Conservation (phyloP, 2,888 invertebrate species). For the Latheticus oryzae region DNA sequence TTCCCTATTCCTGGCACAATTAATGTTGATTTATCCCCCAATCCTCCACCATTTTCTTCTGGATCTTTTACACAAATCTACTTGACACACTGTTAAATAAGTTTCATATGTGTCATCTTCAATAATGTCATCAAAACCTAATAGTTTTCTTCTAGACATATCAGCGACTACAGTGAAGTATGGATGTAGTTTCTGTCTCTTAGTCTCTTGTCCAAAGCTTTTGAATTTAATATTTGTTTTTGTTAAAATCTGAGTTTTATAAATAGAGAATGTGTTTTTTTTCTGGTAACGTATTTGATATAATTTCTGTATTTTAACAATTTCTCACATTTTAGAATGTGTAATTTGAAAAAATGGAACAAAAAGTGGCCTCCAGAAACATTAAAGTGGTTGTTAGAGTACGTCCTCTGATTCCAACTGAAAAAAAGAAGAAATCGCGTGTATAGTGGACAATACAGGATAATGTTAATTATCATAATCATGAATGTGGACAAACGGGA, state of each 20-base stretch:
- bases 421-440: slow-evolving; percentile 8
- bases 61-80: slow-evolving; percentile 69
- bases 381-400: slow-evolving; percentile 27
- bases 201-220: slow-evolving; percentile 71
- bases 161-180: slow-evolving; percentile 71
- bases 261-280: too few species aligned
- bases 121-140: slow-evolving; percentile 70
- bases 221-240: too few species aligned
- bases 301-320: too few species aligned
- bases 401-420: slow-evolving; percentile 17
- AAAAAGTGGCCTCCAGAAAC: too few species aligned
- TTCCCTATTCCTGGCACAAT: slow-evolving; percentile 50
- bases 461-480: slow-evolving; percentile 25
- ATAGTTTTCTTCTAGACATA: slow-evolving; percentile 72
- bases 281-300: too few species aligned
- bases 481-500: slow-evolving; percentile 13
- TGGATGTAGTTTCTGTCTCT: slow-evolving; percentile 64
- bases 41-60: slow-evolving; percentile 42
- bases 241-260: too few species aligned
- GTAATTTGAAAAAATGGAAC: too few species aligned
- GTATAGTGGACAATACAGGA: slow-evolving; percentile 22
- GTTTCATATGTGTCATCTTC: slow-evolving; percentile 69
- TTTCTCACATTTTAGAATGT: too few species aligned
- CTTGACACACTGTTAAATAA: slow-evolving; percentile 73
- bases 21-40: slow-evolving; percentile 57